Conservation (phyloP, 1,140 invertebrate genomes). For the Tetramorium alpestre region DNA sequence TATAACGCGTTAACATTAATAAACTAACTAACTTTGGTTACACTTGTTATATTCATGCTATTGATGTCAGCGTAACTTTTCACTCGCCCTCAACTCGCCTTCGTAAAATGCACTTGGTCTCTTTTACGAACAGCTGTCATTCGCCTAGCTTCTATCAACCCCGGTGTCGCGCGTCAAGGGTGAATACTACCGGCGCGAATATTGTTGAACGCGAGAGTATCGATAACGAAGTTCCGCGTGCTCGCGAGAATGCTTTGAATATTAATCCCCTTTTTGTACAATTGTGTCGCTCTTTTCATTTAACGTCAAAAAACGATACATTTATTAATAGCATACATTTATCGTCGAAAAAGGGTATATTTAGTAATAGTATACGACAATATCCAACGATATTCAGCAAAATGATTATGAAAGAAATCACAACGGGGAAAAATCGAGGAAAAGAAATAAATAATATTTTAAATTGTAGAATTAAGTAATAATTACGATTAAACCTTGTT, state of each 20-base stretch:
- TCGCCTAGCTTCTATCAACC: slow-evolving; percentile 43
- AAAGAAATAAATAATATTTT: background rate
- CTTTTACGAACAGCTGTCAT: slow-evolving; percentile 54
- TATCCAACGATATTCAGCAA: background rate
- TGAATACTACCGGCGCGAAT: slow-evolving; percentile 47
- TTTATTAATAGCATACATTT: background rate
- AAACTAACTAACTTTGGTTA: background rate
- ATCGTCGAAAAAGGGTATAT: no score
- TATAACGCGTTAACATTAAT: background rate
- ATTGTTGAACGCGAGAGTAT: slow-evolving; percentile 39
- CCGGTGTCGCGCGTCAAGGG: slow-evolving; percentile 33
- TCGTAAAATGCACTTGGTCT: slow-evolving; percentile 53
- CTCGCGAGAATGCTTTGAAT: slow-evolving; percentile 12
- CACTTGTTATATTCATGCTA: background rate
- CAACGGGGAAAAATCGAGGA: background rate
- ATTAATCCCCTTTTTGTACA: slow-evolving; percentile 11
- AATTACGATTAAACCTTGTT: background rate
- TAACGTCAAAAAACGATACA: background rate
- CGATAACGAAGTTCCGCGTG: slow-evolving; percentile 37
- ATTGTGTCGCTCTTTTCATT: slow-evolving; percentile 7
- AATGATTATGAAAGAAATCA: background rate
- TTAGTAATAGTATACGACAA: background rate
- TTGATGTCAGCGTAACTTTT: slow-evolving; percentile 42
- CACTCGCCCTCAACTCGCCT: slow-evolving; percentile 15
- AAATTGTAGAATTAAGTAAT: background rate